Evolutionary conservation across 1,140 invertebrate species (phyloP).

Genomic region (Drosophila eugracilis): DNA sequence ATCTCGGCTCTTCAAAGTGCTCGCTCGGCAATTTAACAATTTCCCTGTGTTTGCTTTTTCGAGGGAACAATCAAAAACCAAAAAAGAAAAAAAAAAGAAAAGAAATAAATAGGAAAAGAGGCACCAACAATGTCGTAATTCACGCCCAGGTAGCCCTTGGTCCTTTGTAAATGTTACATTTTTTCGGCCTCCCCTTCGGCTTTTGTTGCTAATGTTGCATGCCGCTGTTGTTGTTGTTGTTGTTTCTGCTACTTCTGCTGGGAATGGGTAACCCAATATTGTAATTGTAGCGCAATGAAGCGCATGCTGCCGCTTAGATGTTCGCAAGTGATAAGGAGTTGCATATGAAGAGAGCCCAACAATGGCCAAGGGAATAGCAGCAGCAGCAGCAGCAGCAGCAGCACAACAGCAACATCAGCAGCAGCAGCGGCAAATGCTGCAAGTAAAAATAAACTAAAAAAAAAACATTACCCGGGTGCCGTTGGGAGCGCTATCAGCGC

Average conservation of each 20-base stretch:
- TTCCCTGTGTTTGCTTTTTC: conserved; percentile 60
- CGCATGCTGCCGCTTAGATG: conserved; percentile 81
- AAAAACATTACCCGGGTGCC: conserved; percentile 55
- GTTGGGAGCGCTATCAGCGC: conserved; percentile 73
- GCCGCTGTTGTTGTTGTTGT: conserved; percentile 38
- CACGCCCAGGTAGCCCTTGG: conserved; percentile 73
- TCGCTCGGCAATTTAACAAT: conserved; percentile 74
- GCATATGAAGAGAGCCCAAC: conserved; percentile 75
- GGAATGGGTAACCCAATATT: conserved; percentile 84
- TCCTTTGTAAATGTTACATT: conserved; percentile 60
- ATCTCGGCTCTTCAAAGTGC: conserved; percentile 58
- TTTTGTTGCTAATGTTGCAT: conserved; percentile 37
- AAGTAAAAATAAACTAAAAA: conserved; percentile 19
- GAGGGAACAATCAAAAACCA: conserved; percentile 14
- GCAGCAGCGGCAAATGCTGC: conserved; percentile 25
- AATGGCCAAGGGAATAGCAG: conserved; percentile 52
- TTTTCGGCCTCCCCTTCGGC: conserved; percentile 42
- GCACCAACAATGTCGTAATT: conserved; percentile 78
- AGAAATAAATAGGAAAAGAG: no score
- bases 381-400: conserved; percentile 18
- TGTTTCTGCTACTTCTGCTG: conserved; percentile 27
- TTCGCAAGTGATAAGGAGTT: conserved; percentile 83
- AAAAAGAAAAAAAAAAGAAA: neutral
- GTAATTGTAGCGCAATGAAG: conserved; percentile 85
- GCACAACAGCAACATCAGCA: conserved; percentile 14